These are phyloP conservation scores for Cryptocheilus praepositus DNA, from an alignment of 2,888 invertebrate genomes.

Conservation along the genomic window DNA sequence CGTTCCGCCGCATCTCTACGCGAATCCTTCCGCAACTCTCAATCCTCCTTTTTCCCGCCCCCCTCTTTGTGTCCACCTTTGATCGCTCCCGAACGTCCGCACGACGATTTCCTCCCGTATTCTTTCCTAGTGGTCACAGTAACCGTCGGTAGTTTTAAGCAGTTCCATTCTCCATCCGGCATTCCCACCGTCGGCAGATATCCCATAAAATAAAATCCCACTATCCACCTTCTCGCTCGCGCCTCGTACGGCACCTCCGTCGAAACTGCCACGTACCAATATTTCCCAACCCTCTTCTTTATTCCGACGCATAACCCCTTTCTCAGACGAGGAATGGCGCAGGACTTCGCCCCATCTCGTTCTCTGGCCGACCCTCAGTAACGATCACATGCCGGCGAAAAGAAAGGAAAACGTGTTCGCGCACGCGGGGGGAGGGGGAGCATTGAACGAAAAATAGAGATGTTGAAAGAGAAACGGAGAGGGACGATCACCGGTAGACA, in stretches of 20 bases:
- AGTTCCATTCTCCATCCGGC: constrained; percentile 55
- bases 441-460: constrained; percentile 27
- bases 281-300: constrained; percentile 28
- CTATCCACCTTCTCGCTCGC: constrained; percentile 48
- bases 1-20: too few relatives aligned
- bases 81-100: background rate
- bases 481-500: constrained; percentile 16
- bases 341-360: constrained; percentile 12
- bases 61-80: background rate
- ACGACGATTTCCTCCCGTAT: background rate
- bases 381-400: constrained; percentile 12
- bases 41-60: too few relatives aligned
- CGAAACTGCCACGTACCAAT: constrained; percentile 27
- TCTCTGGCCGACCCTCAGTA: constrained; percentile 25
- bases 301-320: constrained; percentile 44
- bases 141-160: constrained; percentile 57
- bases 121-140: constrained; percentile 31
- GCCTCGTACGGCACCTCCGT: constrained; percentile 4
- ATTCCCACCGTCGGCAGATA: constrained; percentile 64
- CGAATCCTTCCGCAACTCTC: too few relatives aligned
- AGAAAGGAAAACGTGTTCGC: constrained; percentile 13
- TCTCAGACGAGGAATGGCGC: constrained; percentile 21
- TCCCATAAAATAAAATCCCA: constrained; percentile 70
- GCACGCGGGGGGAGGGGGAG: background rate
- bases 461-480: constrained; percentile 13